Evolutionary conservation across 2,888 invertebrate species (phyloP).

Genomic region (Bembecia ichneumoniformis): DNA sequence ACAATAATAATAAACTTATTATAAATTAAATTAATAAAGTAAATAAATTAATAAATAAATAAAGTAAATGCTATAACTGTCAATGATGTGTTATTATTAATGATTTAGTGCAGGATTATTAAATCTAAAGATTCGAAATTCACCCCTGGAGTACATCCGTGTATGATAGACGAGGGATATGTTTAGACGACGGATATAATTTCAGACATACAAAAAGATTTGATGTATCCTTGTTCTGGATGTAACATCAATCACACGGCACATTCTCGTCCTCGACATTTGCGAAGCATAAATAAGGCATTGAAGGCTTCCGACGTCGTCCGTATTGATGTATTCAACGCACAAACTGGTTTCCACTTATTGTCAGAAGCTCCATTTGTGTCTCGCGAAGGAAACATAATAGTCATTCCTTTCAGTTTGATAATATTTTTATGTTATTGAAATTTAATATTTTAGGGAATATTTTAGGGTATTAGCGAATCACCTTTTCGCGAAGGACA

Average conservation of each 20-base stretch:
- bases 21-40: no score
- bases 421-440: no score
- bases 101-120: background rate
- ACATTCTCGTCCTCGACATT: conserved; percentile 44
- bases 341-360: conserved; percentile 38
- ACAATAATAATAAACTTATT: no score
- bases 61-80: no score
- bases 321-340: conserved; percentile 51
- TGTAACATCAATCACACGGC: conserved; percentile 51
- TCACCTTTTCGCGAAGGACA: no score
- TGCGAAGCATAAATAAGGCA: conserved; percentile 49
- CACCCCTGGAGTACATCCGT: conserved; percentile 11
- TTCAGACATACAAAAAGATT: conserved; percentile 37
- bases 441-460: no score
- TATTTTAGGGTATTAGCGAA: no score
- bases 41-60: no score
- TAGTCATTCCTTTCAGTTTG: conserved; percentile 19
- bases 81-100: no score
- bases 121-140: conserved; percentile 1
- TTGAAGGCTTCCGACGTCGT: conserved; percentile 43
- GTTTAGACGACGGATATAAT: conserved; percentile 27
- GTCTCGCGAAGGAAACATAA: conserved; percentile 23
- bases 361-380: conserved; percentile 33
- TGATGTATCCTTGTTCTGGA: conserved; percentile 42
- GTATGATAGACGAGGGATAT: conserved; percentile 21